phyloP scores from a whole-genome alignment of 2,888 invertebrate genomes.

The Cataglyphis cursor region DNA sequence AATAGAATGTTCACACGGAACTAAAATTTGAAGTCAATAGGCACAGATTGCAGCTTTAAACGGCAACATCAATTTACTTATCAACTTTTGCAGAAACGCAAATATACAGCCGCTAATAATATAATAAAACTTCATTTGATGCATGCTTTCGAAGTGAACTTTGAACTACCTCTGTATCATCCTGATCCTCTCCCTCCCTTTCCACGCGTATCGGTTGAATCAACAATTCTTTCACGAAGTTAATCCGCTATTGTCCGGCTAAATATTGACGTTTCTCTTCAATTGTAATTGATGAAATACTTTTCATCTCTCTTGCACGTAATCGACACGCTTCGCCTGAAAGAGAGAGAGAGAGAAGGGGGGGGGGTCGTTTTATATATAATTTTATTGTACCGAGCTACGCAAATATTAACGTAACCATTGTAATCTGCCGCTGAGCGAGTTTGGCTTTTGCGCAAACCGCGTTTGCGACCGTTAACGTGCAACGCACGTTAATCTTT shows the following conservation, averaged over 20 bases:
- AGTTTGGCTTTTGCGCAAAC: slow-evolving; percentile 40
- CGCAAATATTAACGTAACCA: slow-evolving; percentile 65
- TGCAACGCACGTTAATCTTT: slow-evolving; percentile 37
- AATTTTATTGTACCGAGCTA: slow-evolving; percentile 69
- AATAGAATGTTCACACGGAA: too few species aligned
- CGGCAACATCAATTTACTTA: slow-evolving; percentile 24
- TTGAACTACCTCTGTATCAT: slow-evolving; percentile 11
- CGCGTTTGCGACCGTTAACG: slow-evolving; percentile 24
- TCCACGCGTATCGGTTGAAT: slow-evolving; percentile 51
- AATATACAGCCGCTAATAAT: slow-evolving; percentile 21
- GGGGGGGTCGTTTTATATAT: slow-evolving; percentile 51
- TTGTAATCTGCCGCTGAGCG: slow-evolving; percentile 43
- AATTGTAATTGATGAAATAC: slow-evolving; percentile 72
- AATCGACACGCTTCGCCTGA: slow-evolving; percentile 56
- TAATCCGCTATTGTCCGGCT: slow-evolving; percentile 63
- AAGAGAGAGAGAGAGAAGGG: slow-evolving; percentile 13
- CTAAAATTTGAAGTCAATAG: neutral
- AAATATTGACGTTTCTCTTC: slow-evolving; percentile 71
- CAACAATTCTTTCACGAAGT: slow-evolving; percentile 68
- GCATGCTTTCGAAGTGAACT: slow-evolving; percentile 22
- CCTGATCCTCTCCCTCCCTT: neutral
- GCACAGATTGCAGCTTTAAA: neutral
- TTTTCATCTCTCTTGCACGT: slow-evolving; percentile 58
- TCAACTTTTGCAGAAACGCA: slow-evolving; percentile 39
- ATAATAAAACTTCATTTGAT: slow-evolving; percentile 26